Evolutionary conservation across 2,113 vertebrate species (phyloP).

Genomic region (Pardalotus punctatus): DNA sequence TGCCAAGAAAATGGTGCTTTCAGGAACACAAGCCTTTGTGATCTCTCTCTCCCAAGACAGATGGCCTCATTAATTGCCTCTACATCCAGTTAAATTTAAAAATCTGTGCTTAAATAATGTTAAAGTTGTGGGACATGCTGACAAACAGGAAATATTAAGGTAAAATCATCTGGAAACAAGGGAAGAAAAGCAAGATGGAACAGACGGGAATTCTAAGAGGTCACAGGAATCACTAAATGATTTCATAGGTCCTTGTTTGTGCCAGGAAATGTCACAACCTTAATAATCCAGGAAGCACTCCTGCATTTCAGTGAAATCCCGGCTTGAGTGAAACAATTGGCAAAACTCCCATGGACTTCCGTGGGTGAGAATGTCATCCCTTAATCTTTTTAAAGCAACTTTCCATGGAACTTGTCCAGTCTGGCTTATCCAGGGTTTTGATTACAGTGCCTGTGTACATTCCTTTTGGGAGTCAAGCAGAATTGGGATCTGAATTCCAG

Average conservation of each 20-base stretch:
- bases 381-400: not conserved
- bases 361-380: not conserved
- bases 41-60: slow-evolving; percentile 76
- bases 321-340: not conserved
- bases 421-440: not conserved
- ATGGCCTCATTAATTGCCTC: slow-evolving; percentile 83
- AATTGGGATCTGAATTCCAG: not conserved
- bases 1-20: slow-evolving; percentile 59
- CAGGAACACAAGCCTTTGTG: slow-evolving; percentile 60
- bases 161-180: not conserved
- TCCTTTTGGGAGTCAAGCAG: not conserved
- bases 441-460: not conserved
- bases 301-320: not conserved
- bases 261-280: not conserved
- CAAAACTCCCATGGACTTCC: not conserved
- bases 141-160: slow-evolving; percentile 48
- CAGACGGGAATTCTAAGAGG: not conserved
- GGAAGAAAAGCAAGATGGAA: not conserved
- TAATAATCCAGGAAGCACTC: not conserved
- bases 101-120: slow-evolving; percentile 71
- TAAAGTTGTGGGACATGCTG: slow-evolving; percentile 54
- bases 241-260: not conserved
- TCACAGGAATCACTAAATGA: not conserved
- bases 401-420: not conserved
- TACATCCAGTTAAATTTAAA: slow-evolving; percentile 77